Conservation (phyloP, 2,797 vertebrate species). For the Poeciliopsis gracilis region DNA sequence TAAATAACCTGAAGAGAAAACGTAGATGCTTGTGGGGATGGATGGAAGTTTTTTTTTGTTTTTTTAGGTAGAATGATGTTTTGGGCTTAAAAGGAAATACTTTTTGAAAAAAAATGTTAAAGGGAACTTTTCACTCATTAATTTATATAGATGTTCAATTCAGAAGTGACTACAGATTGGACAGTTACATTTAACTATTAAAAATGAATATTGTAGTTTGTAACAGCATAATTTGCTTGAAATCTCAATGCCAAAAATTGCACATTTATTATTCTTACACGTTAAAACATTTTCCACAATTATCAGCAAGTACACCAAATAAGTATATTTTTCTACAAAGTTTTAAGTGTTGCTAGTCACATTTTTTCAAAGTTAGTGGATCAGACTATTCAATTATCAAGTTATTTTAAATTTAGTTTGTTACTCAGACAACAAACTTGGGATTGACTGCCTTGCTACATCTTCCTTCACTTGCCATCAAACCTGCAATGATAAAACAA, state of each 20-base stretch:
- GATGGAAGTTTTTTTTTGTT: neutral
- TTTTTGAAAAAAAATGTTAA: neutral
- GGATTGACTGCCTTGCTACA: neutral
- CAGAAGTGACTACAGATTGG: neutral
- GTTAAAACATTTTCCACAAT: neutral
- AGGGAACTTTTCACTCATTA: neutral
- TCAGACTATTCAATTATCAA: neutral
- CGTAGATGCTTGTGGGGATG: neutral
- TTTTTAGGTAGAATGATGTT: constrained; percentile 4
- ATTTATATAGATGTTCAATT: neutral
- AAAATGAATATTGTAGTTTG: neutral
- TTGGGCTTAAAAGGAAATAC: neutral
- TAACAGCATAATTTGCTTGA: neutral
- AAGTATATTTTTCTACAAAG: neutral
- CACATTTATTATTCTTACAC: neutral
- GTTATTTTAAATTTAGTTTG: neutral
- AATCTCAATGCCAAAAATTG: neutral
- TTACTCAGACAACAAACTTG: neutral
- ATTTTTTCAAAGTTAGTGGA: neutral
- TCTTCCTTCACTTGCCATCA: neutral
- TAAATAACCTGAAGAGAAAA: constrained; percentile 10
- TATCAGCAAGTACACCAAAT: neutral
- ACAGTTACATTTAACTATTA: neutral
- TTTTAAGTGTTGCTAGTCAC: no score
- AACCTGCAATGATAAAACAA: neutral